phyloP scores from a whole-genome alignment of 2,797 vertebrate genomes.

The Cercopithecus diana region DNA sequence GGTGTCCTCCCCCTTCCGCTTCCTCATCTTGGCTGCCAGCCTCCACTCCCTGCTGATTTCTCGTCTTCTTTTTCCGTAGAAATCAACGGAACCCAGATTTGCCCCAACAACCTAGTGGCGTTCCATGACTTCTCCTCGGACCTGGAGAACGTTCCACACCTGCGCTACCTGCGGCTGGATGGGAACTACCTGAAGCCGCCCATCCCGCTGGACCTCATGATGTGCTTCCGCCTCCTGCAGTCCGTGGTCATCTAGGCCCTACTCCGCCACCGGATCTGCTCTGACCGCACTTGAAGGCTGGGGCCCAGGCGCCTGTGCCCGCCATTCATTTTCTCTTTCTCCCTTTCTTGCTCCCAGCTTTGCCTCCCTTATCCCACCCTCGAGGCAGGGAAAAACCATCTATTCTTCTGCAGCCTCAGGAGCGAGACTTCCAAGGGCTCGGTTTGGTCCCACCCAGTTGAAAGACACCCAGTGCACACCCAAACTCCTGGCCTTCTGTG shows the following conservation, averaged over 20 bases:
- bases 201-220: conserved; percentile 95
- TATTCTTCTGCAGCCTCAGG: background rate
- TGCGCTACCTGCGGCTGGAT: conserved; percentile 96
- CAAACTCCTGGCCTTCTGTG: background rate
- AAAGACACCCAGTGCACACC: background rate
- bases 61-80: conserved; percentile 81
- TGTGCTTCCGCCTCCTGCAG: conserved; percentile 96
- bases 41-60: background rate
- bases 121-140: conserved; percentile 84
- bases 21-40: background rate
- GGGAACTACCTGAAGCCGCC: conserved; percentile 95
- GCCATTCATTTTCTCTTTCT: background rate
- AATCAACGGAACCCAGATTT: conserved; percentile 95
- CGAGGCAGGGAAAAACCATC: background rate
- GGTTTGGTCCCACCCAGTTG: background rate
- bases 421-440: background rate
- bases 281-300: conserved; percentile 35
- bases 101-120: conserved; percentile 86
- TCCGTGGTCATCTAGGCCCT: conserved; percentile 92
- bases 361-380: background rate
- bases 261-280: background rate
- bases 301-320: background rate
- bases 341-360: background rate
- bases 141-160: conserved; percentile 85
- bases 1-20: background rate